phyloP scores from a whole-genome alignment of 2,113 vertebrate genomes.

The Leucosticte australis region DNA sequence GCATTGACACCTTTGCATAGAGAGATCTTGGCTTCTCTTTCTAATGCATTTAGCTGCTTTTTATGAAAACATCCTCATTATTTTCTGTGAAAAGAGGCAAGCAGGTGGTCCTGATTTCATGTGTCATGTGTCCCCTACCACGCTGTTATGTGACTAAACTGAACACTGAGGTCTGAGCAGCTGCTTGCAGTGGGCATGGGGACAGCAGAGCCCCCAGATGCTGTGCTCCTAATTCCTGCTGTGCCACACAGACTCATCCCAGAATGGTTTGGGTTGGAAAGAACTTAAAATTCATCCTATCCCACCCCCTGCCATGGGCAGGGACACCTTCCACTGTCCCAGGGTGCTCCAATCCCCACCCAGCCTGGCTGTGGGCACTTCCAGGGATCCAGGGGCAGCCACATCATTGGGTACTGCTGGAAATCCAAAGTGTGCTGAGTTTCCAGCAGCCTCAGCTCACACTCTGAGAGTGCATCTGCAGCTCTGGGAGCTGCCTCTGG shows the following conservation, averaged over 20 bases:
- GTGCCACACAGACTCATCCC: not conserved
- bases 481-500: not conserved
- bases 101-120: not conserved
- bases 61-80: not conserved
- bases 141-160: not conserved
- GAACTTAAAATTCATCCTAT: not conserved
- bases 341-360: rapidly evolving
- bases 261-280: too few species aligned
- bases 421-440: not conserved
- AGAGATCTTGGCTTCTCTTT: not conserved
- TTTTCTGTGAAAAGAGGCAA: not conserved
- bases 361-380: rapidly evolving
- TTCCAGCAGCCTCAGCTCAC: not conserved
- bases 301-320: not conserved
- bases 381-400: not conserved
- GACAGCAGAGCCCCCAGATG: not conserved
- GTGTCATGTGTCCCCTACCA: not conserved
- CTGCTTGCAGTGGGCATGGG: not conserved
- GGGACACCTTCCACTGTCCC: not conserved
- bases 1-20: not conserved
- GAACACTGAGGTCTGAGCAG: not conserved
- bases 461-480: rapidly evolving
- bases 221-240: not conserved
- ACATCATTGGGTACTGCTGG: not conserved
- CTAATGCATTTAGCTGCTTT: not conserved